These are phyloP conservation scores for Corynorhinus townsendii DNA, from an alignment of 2,113 vertebrate species.

Conservation along the genomic window DNA sequence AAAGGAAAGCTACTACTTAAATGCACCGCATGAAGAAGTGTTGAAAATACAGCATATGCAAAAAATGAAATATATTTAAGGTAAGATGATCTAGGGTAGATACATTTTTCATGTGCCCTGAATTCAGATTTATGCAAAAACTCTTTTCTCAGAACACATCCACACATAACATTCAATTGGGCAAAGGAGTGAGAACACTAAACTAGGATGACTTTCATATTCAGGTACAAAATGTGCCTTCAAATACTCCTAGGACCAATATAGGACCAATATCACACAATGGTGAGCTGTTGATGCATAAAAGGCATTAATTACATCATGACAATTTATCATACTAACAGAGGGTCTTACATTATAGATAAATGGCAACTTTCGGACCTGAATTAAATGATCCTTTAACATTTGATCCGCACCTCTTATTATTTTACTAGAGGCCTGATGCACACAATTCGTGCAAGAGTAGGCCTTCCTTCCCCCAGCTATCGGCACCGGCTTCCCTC, in stretches of 20 bases:
- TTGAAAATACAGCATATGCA: slow-evolving; percentile 3
- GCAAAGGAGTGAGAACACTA: neutral
- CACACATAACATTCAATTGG: neutral
- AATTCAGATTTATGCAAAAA: slow-evolving; percentile 13
- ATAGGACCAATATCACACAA: neutral
- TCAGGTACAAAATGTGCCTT: neutral
- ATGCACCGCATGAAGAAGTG: neutral
- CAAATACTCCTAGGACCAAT: neutral
- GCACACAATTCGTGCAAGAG: no score
- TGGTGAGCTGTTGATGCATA: neutral
- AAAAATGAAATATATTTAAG: slow-evolving; percentile 12
- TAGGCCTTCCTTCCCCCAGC: no score
- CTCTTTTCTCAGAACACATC: neutral
- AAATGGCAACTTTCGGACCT: neutral
- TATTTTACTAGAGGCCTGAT: no score
- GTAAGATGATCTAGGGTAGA: neutral
- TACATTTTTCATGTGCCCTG: slow-evolving; percentile 10
- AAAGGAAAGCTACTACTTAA: neutral
- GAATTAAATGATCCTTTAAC: slow-evolving; percentile 8
- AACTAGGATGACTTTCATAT: neutral
- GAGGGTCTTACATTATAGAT: neutral
- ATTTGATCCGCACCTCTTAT: neutral
- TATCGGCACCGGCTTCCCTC: no score
- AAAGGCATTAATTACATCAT: neutral
- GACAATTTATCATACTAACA: neutral